Conservation (phyloP, 2,888 invertebrate species). For the Isotomurus palustris region DNA sequence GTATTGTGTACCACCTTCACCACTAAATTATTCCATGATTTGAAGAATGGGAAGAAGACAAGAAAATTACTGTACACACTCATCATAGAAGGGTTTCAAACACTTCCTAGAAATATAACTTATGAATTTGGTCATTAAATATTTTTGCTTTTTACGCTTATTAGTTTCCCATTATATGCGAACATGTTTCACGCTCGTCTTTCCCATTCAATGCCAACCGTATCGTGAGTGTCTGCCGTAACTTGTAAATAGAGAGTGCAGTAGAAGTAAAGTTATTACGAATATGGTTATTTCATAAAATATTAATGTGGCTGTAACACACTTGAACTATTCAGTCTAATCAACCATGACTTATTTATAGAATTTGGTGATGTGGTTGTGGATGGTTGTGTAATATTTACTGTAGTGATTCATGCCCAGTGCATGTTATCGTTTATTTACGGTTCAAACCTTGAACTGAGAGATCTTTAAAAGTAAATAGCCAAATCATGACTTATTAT, state of each 20-base stretch:
- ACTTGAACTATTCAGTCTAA: slow-evolving; percentile 4
- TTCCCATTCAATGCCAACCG: slow-evolving; percentile 4
- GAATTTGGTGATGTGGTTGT: slow-evolving; percentile 6
- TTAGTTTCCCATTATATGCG: background rate
- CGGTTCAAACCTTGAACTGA: background rate
- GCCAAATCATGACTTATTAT: background rate
- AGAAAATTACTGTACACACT: background rate
- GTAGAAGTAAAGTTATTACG: slow-evolving; percentile 8
- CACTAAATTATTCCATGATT: too few species aligned
- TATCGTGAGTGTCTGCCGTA: background rate
- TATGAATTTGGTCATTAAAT: slow-evolving; percentile 1
- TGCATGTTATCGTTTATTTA: slow-evolving; percentile 10
- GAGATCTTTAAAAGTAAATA: background rate
- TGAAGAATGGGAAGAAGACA: background rate
- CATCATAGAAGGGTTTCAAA: background rate
- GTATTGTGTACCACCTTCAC: too few species aligned
- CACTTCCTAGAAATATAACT: background rate
- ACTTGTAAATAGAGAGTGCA: background rate
- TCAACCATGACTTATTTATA: slow-evolving; percentile 11
- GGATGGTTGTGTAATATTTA: too few species aligned
- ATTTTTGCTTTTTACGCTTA: slow-evolving; percentile 7
- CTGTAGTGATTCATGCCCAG: too few species aligned
- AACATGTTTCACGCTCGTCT: background rate
- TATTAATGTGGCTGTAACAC: background rate
- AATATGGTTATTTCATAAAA: background rate